Conservation (phyloP, 2,113 vertebrate genomes). For the Lophura nycthemera region DNA sequence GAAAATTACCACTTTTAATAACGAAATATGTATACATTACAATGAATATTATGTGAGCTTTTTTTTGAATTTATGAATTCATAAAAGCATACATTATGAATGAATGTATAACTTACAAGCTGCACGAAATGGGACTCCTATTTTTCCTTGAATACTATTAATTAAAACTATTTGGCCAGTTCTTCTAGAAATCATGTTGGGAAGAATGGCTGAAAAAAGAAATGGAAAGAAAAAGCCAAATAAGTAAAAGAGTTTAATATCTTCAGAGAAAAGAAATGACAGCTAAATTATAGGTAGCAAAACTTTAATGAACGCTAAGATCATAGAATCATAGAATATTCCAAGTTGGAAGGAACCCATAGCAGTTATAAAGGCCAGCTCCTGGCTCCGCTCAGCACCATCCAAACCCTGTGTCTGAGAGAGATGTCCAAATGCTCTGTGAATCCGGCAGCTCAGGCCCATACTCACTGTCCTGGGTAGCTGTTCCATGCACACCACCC, state of each 20-base stretch:
- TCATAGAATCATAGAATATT: background rate
- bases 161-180: slow-evolving; percentile 91
- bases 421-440: background rate
- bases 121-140: slow-evolving; percentile 92
- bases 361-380: background rate
- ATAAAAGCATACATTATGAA: background rate
- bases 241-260: background rate
- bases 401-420: background rate
- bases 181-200: slow-evolving; percentile 92
- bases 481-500: background rate
- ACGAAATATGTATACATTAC: background rate
- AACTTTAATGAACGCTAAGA: background rate
- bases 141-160: slow-evolving; percentile 92
- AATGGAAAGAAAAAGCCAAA: background rate
- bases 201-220: slow-evolving; percentile 86
- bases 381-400: background rate
- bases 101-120: slow-evolving; percentile 87
- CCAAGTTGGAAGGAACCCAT: background rate
- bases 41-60: background rate
- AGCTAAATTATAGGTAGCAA: background rate
- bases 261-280: background rate
- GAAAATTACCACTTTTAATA: background rate
- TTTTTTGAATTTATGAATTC: background rate
- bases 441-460: background rate
- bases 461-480: background rate